Evolutionary conservation across 2,113 vertebrate species (phyloP).

Genomic region (Dolichallabes microphthalmus): DNA sequence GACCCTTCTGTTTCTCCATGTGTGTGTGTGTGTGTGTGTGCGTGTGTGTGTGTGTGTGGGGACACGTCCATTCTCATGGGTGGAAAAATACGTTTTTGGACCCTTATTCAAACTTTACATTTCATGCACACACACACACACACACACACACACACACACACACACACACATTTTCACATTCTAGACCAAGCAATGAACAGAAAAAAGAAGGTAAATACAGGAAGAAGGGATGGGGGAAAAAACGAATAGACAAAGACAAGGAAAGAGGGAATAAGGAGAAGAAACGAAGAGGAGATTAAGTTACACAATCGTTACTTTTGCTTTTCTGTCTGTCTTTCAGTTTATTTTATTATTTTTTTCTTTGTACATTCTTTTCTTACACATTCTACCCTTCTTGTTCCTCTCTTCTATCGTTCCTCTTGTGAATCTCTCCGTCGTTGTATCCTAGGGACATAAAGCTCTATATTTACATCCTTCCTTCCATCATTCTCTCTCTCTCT

Average conservation of each 20-base stretch:
- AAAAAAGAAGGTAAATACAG: not conserved
- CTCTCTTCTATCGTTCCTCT: not conserved
- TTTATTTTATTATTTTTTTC: not conserved
- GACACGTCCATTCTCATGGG: not conserved
- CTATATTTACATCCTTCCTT: no score
- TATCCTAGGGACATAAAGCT: no score
- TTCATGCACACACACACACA: slow-evolving; percentile 45
- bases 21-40: slow-evolving; percentile 17
- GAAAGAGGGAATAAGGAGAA: slow-evolving; percentile 57
- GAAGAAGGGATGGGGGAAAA: not conserved
- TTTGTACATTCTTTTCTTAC: slow-evolving; percentile 36
- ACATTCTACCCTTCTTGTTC: not conserved
- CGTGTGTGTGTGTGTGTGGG: slow-evolving; percentile 2
- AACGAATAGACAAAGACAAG: slow-evolving; percentile 57
- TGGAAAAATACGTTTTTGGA: not conserved
- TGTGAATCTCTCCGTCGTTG: not conserved
- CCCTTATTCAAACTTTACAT: not conserved
- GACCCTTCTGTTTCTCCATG: slow-evolving; percentile 62
- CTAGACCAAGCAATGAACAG: not conserved
- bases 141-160: slow-evolving; percentile 7
- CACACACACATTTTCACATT: not conserved
- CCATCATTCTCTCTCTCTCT: not conserved
- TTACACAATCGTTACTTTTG: slow-evolving; percentile 45
- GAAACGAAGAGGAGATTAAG: not conserved
- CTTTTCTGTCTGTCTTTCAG: slow-evolving; percentile 1